Evolutionary conservation across 2,888 invertebrate species (phyloP).

Genomic region (Pandemis cinnamomeana): DNA sequence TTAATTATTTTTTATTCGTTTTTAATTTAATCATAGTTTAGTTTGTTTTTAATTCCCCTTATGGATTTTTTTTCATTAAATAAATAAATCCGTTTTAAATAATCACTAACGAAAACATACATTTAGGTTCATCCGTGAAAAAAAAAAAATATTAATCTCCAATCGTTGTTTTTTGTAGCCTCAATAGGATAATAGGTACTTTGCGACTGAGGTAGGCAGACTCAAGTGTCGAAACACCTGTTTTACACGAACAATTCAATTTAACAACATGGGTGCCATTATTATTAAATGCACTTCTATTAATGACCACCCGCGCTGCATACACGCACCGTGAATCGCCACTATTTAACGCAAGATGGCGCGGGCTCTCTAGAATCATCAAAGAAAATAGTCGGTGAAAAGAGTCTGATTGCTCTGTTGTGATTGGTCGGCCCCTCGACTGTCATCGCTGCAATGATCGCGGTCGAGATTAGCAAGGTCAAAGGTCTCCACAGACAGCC

Average conservation of each 20-base stretch:
- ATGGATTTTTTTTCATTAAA: too few relatives aligned
- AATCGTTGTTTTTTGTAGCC: background rate
- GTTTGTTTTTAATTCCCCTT: too few relatives aligned
- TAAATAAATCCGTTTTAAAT: too few relatives aligned
- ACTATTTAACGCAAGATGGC: conserved; percentile 55
- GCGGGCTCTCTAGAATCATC: conserved; percentile 66
- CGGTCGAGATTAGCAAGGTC: conserved; percentile 61
- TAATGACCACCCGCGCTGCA: conserved; percentile 67
- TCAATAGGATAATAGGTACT: too few relatives aligned
- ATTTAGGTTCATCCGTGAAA: too few relatives aligned
- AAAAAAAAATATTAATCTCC: too few relatives aligned
- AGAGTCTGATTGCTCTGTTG: conserved; percentile 70
- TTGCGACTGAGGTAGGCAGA: too few relatives aligned
- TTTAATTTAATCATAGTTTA: too few relatives aligned
- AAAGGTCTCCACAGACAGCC: conserved; percentile 48
- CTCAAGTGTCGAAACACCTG: background rate
- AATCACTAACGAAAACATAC: too few relatives aligned
- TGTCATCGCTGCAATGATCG: conserved; percentile 60
- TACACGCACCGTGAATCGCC: conserved; percentile 23
- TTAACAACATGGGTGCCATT: background rate
- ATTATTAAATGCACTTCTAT: conserved; percentile 10
- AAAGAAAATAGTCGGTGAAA: conserved; percentile 74
- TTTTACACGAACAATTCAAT: conserved; percentile 4
- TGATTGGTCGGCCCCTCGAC: conserved; percentile 60
- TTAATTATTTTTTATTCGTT: too few relatives aligned